Evolutionary conservation across 2,888 invertebrate genomes (phyloP).

Genomic region (Dorcus parallelipipedus): DNA sequence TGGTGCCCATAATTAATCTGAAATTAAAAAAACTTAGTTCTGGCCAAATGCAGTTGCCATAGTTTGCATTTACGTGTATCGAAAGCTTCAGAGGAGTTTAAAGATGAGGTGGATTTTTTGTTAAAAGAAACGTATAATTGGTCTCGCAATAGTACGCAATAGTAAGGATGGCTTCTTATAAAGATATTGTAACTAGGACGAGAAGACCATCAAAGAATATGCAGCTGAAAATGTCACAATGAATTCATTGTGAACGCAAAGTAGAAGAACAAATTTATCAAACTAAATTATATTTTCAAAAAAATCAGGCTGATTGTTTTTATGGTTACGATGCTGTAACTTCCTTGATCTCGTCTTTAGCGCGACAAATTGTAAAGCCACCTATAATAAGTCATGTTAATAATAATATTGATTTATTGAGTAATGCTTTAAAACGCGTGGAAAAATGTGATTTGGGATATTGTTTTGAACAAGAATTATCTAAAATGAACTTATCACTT

Average conservation of each 20-base stretch:
- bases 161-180: constrained; percentile 19
- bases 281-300: background rate
- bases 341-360: background rate
- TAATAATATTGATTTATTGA: background rate
- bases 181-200: no score
- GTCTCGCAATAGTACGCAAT: constrained; percentile 30
- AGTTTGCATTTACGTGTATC: constrained; percentile 29
- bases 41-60: constrained; percentile 30
- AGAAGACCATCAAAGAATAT: no score
- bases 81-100: constrained; percentile 27
- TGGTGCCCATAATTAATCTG: constrained; percentile 24
- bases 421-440: background rate
- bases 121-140: constrained; percentile 31
- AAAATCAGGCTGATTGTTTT: background rate
- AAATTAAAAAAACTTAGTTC: constrained; percentile 14
- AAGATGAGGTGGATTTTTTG: constrained; percentile 28
- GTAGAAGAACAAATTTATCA: background rate
- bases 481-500: no score
- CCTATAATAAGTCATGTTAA: background rate
- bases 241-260: no score
- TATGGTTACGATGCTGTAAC: background rate
- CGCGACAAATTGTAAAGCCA: constrained; percentile 1
- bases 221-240: no score
- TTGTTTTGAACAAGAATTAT: no score
- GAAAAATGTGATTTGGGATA: background rate